Percentiles rank a stretch among this genome's conserved stretches.
Conservation (phyloP, 2,113 vertebrate species). For the Peromyscus polionotus region DNA sequence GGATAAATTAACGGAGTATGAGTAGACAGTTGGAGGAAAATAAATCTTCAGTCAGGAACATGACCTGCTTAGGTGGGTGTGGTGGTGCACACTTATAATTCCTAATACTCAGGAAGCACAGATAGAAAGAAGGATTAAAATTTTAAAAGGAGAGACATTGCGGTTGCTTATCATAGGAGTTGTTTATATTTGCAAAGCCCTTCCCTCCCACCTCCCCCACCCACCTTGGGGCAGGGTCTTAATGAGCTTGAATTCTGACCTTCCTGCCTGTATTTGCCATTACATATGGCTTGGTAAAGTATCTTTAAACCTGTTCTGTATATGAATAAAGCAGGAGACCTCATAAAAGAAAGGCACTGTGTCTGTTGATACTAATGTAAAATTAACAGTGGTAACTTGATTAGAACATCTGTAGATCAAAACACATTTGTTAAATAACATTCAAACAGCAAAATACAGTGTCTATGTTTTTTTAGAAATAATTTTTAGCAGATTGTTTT, state of each 20-base stretch:
- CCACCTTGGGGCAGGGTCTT: background rate
- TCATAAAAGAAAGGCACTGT: background rate
- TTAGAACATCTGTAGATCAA: background rate
- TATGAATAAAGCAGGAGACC: background rate
- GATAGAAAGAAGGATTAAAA: background rate
- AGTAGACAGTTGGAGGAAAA: background rate
- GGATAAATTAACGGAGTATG: background rate
- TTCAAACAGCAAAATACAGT: background rate
- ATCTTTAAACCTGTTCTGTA: background rate
- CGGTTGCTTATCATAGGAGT: background rate
- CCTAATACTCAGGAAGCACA: background rate
- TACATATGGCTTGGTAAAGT: background rate
- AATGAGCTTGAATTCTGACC: background rate
- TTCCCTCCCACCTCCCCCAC: too few species aligned
- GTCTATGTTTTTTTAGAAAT: background rate
- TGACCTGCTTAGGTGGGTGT: background rate
- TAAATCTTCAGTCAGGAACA: background rate
- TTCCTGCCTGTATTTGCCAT: background rate
- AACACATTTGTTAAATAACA: background rate
- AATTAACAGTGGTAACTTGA: slow-evolving; percentile 38
- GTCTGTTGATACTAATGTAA: background rate
- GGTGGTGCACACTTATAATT: background rate
- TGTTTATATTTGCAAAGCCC: background rate
- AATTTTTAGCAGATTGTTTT: background rate
- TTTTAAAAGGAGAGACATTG: background rate